phyloP scores from a whole-genome alignment of 2,113 vertebrate genomes.

The Oriolus oriolus region DNA sequence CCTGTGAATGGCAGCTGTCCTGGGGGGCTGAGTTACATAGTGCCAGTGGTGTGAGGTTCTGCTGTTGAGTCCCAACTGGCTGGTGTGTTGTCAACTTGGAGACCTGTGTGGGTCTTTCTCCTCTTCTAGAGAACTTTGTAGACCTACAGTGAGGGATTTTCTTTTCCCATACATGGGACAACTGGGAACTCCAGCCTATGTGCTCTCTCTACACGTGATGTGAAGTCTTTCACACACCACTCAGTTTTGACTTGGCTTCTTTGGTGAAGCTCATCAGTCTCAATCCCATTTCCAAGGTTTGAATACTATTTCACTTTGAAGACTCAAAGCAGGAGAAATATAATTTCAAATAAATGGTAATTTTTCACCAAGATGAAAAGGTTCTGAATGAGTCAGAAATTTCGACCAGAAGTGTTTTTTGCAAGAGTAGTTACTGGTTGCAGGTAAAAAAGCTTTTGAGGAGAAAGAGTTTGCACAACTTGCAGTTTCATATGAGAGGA shows the following conservation, averaged over 20 bases:
- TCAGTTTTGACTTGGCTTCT: not conserved
- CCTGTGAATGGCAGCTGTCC: not conserved
- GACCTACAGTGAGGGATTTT: not conserved
- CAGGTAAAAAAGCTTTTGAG: not conserved
- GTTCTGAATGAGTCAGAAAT: not conserved
- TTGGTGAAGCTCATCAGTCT: not conserved
- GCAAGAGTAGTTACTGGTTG: not conserved
- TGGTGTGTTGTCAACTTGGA: not conserved
- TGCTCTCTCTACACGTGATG: not conserved
- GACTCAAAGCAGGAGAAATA: not conserved
- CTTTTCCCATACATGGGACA: not conserved
- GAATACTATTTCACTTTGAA: not conserved
- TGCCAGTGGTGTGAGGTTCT: not conserved
- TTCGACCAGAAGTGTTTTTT: not conserved
- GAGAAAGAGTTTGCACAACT: not conserved
- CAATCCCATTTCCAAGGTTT: not conserved
- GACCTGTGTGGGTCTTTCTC: not conserved
- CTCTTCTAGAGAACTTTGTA: not conserved
- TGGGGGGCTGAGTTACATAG: fast-evolving
- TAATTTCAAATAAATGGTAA: not conserved
- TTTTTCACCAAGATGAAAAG: not conserved
- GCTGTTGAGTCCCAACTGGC: not conserved
- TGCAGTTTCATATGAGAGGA: not conserved
- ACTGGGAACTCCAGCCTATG: fast-evolving
- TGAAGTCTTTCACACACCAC: not conserved